Percentiles rank a stretch among this genome's conserved stretches.
Conservation (phyloP, 2,888 invertebrate species). For the Fissipunctia ypsillon region DNA sequence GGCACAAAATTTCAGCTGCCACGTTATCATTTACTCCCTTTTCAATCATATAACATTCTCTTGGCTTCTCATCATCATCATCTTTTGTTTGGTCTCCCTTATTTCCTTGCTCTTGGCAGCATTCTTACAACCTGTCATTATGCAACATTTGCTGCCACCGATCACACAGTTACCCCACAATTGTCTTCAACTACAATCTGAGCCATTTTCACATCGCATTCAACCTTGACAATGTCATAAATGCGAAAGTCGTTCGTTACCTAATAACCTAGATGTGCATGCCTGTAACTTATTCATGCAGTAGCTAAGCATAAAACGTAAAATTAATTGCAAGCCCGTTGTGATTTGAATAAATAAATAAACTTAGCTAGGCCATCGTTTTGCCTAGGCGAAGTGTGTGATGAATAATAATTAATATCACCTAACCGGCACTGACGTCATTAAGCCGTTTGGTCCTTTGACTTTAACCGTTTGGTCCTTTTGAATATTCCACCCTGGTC, state of each 20-base stretch:
- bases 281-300: constrained; percentile 48
- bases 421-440: not conserved
- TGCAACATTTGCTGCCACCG: not conserved
- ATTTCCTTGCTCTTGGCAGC: too few relatives aligned
- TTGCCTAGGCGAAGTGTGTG: constrained; percentile 36
- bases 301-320: constrained; percentile 48
- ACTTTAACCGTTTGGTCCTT: constrained; percentile 8
- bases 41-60: not conserved
- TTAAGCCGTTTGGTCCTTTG: constrained; percentile 18
- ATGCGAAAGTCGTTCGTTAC: constrained; percentile 30
- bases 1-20: not conserved
- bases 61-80: not conserved
- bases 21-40: not conserved
- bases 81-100: not conserved
- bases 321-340: constrained; percentile 49
- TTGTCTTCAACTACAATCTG: constrained; percentile 13
- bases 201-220: constrained; percentile 28
- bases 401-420: constrained; percentile 42
- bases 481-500: not conserved
- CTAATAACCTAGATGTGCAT: constrained; percentile 60
- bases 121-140: not conserved
- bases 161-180: not conserved
- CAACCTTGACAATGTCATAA: constrained; percentile 52
- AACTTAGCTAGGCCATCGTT: constrained; percentile 16
- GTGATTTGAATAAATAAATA: constrained; percentile 60